These are phyloP conservation scores for Euleptes europaea DNA, from an alignment of 2,113 vertebrate species.

Conservation along the genomic window DNA sequence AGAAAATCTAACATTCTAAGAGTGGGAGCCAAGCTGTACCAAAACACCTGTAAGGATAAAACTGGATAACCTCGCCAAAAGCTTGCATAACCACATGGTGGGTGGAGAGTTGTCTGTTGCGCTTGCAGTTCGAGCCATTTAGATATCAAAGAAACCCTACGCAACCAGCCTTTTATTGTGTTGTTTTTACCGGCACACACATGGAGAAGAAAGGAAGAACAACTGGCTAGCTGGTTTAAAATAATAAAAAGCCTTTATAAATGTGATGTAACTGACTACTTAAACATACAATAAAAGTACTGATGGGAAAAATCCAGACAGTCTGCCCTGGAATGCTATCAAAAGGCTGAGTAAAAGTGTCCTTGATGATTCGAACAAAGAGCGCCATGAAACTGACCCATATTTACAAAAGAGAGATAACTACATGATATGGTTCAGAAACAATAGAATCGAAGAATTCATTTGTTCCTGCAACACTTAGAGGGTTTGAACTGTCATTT, in stretches of 20 bases:
- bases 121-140: background rate
- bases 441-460: slow-evolving; percentile 11
- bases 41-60: background rate
- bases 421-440: background rate
- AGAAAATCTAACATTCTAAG: background rate
- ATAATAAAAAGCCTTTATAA: background rate
- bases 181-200: background rate
- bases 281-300: background rate
- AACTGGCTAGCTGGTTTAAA: slow-evolving; percentile 6
- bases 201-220: background rate
- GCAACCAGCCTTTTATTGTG: background rate
- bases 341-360: slow-evolving; percentile 9
- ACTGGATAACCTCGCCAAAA: no score
- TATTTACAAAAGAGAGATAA: slow-evolving; percentile 34
- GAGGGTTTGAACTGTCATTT: slow-evolving; percentile 17
- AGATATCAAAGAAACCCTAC: background rate
- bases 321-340: background rate
- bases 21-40: background rate
- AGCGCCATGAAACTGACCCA: slow-evolving; percentile 38
- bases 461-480: slow-evolving; percentile 37
- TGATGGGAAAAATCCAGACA: background rate
- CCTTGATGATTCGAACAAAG: slow-evolving; percentile 30
- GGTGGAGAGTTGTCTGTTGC: background rate
- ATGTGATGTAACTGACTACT: background rate
- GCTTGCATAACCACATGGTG: no score